Percentiles rank a stretch among this genome's conserved stretches.
These are phyloP conservation scores for Scrobipalpa atriplicella DNA, from an alignment of 2,888 invertebrate species.

Conservation along the genomic window DNA sequence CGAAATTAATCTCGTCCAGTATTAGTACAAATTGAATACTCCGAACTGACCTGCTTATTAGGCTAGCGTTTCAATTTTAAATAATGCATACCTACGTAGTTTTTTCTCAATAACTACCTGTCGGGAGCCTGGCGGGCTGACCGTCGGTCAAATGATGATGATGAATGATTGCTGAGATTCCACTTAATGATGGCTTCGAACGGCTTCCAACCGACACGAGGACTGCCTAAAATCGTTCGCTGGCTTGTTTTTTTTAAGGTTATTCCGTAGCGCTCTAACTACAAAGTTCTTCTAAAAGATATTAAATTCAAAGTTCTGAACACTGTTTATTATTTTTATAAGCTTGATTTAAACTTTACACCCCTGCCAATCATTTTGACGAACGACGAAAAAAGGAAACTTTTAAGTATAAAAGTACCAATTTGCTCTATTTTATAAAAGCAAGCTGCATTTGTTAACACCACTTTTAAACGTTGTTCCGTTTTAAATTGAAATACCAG, in stretches of 20 bases:
- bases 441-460: too few species aligned
- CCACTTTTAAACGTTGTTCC: too few species aligned
- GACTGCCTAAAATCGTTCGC: constrained; percentile 49
- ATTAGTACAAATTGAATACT: constrained; percentile 29
- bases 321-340: too few species aligned
- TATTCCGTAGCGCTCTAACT: neutral
- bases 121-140: constrained; percentile 64
- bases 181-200: constrained; percentile 69
- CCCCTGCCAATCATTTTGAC: too few species aligned
- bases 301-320: neutral
- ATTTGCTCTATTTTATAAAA: too few species aligned
- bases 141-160: constrained; percentile 75
- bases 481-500: neutral
- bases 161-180: constrained; percentile 80
- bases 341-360: too few species aligned
- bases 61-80: constrained; percentile 51
- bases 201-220: constrained; percentile 67
- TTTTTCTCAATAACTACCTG: constrained; percentile 59
- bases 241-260: constrained; percentile 14
- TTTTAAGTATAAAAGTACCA: too few species aligned
- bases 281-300: neutral
- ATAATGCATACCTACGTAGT: constrained; percentile 38
- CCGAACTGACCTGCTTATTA: constrained; percentile 47
- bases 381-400: too few species aligned
- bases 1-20: neutral